Evolutionary conservation across 1,140 invertebrate species (phyloP), one percentile per base, ranked within the genome.

Genomic region (Pseudomyrmex cubaensis): DNA sequence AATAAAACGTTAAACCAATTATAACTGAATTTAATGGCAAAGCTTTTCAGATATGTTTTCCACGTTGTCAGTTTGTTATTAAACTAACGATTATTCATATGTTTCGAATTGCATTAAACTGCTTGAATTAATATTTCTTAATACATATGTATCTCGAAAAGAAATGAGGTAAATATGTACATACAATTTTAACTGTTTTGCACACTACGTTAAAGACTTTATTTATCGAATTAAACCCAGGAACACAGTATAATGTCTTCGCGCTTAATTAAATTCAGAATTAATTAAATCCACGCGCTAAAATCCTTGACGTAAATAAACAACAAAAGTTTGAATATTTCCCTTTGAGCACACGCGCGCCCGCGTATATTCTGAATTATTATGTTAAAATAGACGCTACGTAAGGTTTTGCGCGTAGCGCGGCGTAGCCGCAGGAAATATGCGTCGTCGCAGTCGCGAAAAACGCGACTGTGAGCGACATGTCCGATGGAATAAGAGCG

Each of bases 381-480:
- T 50, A 50, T 35, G 12, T 13, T 70, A 80, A 80, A 70, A 48
- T 48, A 17, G 25, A 15, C 64, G 52, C 54, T 12, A 4, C n/a
- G n/a, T 59, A 57, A 57, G 20, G 46, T 78, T 80, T 78, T 72
- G 48, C 48, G 35, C 54, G n/a, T 50, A 20, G 44, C 35, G 9
- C 22, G 56, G 61, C 22, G 12, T 35, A 35, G 5, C 25, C 56
- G n/a, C 17, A 48, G 35, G 67, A 64, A 63, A 63, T 70, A 56
- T 7, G 17, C 64, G 35, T 62, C 52, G 54, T 22, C 5, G 35
- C 35, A 35, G 69, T 74, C 48, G 46, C 17, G 25, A 74, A 75
- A 82, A 82, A 75, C 52, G 70, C n/a, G 48, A 82, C 17, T 75
- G 78, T 13, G 48, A 22, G 22, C 78, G 78, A 82, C 57, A 52